Percentiles rank a stretch among this genome's conserved stretches.
Evolutionary conservation across 2,888 invertebrate species (phyloP).

Genomic region (Aporophyla lueneburgensis): DNA sequence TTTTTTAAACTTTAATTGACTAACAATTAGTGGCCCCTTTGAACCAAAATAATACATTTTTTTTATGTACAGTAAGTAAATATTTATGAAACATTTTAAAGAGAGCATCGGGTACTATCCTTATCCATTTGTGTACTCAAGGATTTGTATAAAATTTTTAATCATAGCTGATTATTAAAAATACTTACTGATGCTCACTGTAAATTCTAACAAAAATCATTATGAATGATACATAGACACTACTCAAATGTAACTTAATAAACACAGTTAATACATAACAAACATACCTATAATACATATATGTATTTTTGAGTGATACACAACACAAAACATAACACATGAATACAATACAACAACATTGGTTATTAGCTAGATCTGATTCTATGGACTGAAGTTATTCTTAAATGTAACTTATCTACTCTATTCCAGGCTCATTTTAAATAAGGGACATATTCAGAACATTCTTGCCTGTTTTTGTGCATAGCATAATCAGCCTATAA

Average conservation of each 20-base stretch:
- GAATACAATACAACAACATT: slow-evolving; percentile 36
- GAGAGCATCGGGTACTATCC: neutral
- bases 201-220: slow-evolving; percentile 28
- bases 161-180: neutral
- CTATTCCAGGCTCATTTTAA: slow-evolving; percentile 3
- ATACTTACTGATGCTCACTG: slow-evolving; percentile 10
- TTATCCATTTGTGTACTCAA: neutral
- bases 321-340: slow-evolving; percentile 10
- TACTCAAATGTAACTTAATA: slow-evolving; percentile 22
- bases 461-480: neutral
- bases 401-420: slow-evolving; percentile 7
- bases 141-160: neutral
- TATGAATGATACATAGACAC: slow-evolving; percentile 8
- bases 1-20: slow-evolving; percentile 79
- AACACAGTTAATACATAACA: slow-evolving; percentile 38
- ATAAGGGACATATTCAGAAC: neutral
- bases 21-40: slow-evolving; percentile 73
- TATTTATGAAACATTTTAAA: slow-evolving; percentile 14
- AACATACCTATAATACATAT: slow-evolving; percentile 12
- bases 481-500: too few species aligned
- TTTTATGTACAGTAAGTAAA: slow-evolving; percentile 41
- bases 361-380: slow-evolving; percentile 34
- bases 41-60: slow-evolving; percentile 59
- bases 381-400: slow-evolving; percentile 30
- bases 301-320: slow-evolving; percentile 49